Evolutionary conservation across 2,113 vertebrate genomes (phyloP), one percentile per base, ranked within the genome.

Genomic region (Xiphophorus hellerii): DNA sequence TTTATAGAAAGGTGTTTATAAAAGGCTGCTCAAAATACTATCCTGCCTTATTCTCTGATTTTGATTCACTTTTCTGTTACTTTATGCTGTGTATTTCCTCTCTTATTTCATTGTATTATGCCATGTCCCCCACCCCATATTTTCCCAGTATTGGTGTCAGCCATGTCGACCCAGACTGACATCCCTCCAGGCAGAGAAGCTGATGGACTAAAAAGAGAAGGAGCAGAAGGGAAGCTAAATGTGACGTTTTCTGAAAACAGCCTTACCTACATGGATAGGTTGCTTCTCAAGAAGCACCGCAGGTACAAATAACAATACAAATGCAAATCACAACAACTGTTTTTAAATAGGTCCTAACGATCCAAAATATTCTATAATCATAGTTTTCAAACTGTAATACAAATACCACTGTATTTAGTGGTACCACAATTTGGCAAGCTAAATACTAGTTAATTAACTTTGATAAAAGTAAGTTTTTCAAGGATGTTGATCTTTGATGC

Each of bases 271-370:
- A 88, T 97, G 96, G 97, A 99, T 85, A 96, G 95, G 84, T 92
- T 99, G 65, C 92, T 96, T 78, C 94, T 99, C 68, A 98, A 96
- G 88, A 98, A 96, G 70, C 93, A 97, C 78, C 95, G 94, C 89
- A 97, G 97, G 97, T 98, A 91, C 69, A 74, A 60, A 60, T 51
- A 69, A 64, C 22, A 73, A 25, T 61, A 61, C 39, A 66, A 30
- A 76, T 73, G 29, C 35, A 73, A 25, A 54, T 29, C 60, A 74
- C 37, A 69, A 17, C n/a, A 20, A 10, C 13, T 30, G 1, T 33
- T 73, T 73, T 72, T 12, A 48, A 25, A 17, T 7, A 64, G 25
- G n/a, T 35, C 42, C 7, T 30, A 9, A 25, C 13, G 22, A 17
- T 37, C 3, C 10, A 25, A 71, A 71, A 39, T 48, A 31, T 31